Evolutionary conservation across 2,888 invertebrate species (phyloP).

Genomic region (Mythimna impura): DNA sequence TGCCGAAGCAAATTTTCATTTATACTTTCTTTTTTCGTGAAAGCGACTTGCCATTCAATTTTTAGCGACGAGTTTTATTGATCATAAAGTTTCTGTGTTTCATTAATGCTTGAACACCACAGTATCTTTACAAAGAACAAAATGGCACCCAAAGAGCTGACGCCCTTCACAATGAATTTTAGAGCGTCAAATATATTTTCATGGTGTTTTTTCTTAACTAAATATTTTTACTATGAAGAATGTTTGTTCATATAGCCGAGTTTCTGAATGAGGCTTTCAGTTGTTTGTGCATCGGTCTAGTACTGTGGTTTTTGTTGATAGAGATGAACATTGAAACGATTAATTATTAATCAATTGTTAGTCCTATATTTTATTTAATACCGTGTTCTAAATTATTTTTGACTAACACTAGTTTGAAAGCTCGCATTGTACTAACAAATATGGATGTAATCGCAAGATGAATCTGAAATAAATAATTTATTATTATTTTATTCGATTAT

Average conservation of each 20-base stretch:
- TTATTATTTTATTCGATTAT: too few relatives aligned
- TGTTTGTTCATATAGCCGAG: neutral
- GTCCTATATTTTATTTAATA: too few relatives aligned
- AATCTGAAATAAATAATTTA: too few relatives aligned
- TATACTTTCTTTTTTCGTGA: neutral
- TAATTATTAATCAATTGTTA: neutral
- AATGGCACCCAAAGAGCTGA: neutral
- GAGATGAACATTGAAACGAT: neutral
- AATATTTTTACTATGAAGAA: neutral
- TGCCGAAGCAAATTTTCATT: too few relatives aligned
- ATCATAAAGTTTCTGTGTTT: neutral
- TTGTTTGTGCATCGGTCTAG: neutral
- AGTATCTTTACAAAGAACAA: neutral
- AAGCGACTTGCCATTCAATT: neutral
- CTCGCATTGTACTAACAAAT: too few relatives aligned
- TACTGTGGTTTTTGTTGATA: neutral
- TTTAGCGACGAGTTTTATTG: neutral
- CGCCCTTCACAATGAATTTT: neutral
- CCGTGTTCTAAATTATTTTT: too few relatives aligned
- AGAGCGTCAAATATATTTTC: neutral
- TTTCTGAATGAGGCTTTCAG: neutral
- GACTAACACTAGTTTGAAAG: too few relatives aligned
- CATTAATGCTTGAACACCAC: neutral
- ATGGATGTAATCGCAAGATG: too few relatives aligned
- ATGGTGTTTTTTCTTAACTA: neutral